A percentile compares a stretch with the other conserved stretches of the same genome.
These are phyloP conservation scores for Cisticola juncidis DNA, from an alignment of 2,113 vertebrate species.

Conservation along the genomic window DNA sequence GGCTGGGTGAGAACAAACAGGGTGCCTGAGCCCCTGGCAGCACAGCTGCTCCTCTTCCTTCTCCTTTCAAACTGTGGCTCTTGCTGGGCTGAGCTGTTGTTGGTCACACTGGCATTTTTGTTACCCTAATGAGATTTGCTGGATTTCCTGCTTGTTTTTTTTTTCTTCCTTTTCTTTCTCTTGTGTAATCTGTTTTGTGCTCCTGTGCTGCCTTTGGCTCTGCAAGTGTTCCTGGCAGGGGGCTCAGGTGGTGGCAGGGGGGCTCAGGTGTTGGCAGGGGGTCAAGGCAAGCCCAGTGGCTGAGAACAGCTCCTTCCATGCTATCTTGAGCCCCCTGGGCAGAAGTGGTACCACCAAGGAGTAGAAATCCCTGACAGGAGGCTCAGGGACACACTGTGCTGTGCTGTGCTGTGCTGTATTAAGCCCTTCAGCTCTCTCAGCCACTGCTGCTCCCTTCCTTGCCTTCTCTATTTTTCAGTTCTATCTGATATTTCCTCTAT, in stretches of 20 bases:
- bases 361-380: background rate
- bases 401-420: background rate
- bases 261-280: background rate
- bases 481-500: background rate
- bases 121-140: conserved; percentile 16
- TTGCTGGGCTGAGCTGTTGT: background rate
- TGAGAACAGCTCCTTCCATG: background rate
- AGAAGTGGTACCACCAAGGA: background rate
- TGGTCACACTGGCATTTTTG: background rate
- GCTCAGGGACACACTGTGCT: background rate
- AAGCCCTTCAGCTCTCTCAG: background rate
- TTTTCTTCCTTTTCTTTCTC: background rate
- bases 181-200: background rate
- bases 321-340: background rate
- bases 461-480: background rate
- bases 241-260: too few species aligned
- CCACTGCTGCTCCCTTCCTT: background rate
- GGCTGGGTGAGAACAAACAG: background rate
- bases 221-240: background rate
- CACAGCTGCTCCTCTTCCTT: background rate
- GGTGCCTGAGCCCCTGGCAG: background rate
- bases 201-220: background rate
- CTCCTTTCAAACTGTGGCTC: background rate
- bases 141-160: background rate
- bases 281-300: background rate